These are phyloP conservation scores for Albula goreensis DNA, from an alignment of 2,113 vertebrate genomes.

Conservation along the genomic window DNA sequence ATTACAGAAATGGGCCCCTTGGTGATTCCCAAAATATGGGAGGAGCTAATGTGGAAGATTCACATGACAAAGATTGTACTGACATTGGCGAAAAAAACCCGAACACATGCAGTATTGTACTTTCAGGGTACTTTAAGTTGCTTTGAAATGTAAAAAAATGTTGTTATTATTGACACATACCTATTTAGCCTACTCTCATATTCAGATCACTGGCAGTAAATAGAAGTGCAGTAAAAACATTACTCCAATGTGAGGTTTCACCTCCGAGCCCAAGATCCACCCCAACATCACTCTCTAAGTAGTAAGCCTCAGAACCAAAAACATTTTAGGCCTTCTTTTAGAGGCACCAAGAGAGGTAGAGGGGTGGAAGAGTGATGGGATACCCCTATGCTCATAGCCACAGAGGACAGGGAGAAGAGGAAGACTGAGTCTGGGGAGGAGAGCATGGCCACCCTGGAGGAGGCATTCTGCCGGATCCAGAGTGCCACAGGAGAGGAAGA, in stretches of 20 bases:
- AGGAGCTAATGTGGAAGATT: too few species aligned
- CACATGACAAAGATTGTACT: too few species aligned
- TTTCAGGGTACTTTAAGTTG: too few species aligned
- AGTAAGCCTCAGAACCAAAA: neutral
- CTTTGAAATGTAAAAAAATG: too few species aligned
- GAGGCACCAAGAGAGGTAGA: neutral
- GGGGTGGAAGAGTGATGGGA: neutral
- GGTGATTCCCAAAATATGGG: too few species aligned
- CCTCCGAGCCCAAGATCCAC: neutral
- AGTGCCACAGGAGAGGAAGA: constrained; percentile 70
- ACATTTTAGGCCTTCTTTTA: neutral
- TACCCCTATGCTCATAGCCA: constrained; percentile 32
- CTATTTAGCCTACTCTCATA: too few species aligned
- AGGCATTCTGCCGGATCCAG: constrained; percentile 66
- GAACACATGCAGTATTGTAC: too few species aligned
- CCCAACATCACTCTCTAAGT: neutral
- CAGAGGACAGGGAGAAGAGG: constrained; percentile 49
- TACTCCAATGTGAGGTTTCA: neutral
- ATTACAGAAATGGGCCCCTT: too few species aligned
- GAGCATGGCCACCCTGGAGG: constrained; percentile 64
- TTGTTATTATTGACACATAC: too few species aligned
- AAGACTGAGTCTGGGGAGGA: constrained; percentile 62
- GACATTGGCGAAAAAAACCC: too few species aligned
- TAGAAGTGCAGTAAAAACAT: too few species aligned
- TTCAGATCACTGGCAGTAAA: too few species aligned